A percentile compares a stretch with the other conserved stretches of the same genome.
These are phyloP conservation scores for Hippocampus abdominalis DNA, from an alignment of 2,113 vertebrate genomes.

Conservation along the genomic window DNA sequence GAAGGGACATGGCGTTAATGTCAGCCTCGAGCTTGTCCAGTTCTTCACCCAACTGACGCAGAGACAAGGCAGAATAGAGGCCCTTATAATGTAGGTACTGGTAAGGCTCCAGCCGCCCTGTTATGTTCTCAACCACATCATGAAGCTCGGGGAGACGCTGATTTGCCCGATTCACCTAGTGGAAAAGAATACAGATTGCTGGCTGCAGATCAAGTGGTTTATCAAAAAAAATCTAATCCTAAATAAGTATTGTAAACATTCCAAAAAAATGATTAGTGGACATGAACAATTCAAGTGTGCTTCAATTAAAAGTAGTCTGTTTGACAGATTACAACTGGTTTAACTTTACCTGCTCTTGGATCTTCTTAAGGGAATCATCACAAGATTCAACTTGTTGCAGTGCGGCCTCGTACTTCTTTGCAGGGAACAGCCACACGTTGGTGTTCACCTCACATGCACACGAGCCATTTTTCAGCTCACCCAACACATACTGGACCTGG, in stretches of 20 bases:
- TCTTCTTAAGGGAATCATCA: conserved; percentile 21
- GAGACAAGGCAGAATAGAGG: conserved; percentile 53
- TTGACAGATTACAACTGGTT: background rate
- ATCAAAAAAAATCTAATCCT: background rate
- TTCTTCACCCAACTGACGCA: conserved; percentile 52
- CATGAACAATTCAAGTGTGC: background rate
- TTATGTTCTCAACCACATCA: conserved; percentile 45
- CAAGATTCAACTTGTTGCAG: conserved; percentile 48
- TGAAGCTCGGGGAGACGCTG: conserved; percentile 50
- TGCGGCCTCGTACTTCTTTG: conserved; percentile 35
- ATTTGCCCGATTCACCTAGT: conserved; percentile 41
- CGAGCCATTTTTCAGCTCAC: conserved; percentile 8
- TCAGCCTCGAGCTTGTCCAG: conserved; percentile 51
- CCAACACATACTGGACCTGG: conserved; percentile 33
- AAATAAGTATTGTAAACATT: background rate
- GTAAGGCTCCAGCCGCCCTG: conserved; percentile 47
- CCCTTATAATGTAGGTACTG: conserved; percentile 57
- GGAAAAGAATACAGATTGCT: background rate
- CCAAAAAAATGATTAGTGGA: background rate
- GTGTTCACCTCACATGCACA: conserved; percentile 61
- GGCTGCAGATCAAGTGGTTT: background rate
- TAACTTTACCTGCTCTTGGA: conserved; percentile 50
- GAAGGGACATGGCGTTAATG: conserved; percentile 32
- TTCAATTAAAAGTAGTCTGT: background rate
- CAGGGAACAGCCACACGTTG: conserved; percentile 60